Conservation (phyloP, 2,113 vertebrate species). For the Martes martes region DNA sequence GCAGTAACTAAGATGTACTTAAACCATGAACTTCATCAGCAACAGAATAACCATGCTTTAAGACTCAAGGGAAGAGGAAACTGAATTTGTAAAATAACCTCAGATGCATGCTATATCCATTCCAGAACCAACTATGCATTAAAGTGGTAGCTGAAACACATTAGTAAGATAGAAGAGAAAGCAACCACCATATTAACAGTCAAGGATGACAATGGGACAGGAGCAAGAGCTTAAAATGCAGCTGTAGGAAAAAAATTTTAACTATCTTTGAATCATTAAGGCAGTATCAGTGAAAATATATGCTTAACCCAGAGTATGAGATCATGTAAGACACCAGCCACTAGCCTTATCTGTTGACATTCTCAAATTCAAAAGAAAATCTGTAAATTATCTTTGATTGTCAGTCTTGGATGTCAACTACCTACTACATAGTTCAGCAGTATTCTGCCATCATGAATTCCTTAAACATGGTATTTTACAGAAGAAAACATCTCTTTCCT, state of each 20-base stretch:
- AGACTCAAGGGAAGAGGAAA: background rate
- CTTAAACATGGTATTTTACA: background rate
- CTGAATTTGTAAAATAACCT: background rate
- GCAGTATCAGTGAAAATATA: background rate
- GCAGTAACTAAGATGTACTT: background rate
- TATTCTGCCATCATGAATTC: background rate
- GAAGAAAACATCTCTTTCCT: background rate
- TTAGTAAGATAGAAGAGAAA: background rate
- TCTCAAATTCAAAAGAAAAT: conserved; percentile 24
- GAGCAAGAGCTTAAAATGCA: background rate
- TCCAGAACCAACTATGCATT: background rate
- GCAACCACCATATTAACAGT: background rate
- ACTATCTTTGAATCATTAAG: background rate
- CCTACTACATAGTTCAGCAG: background rate
- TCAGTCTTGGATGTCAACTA: background rate
- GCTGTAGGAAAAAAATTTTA: background rate
- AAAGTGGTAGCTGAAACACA: background rate
- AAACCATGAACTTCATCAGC: background rate
- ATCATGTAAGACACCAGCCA: background rate
- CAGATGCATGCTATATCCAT: background rate
- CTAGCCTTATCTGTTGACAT: background rate
- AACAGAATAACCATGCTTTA: background rate
- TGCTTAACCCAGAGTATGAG: background rate
- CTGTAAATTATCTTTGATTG: background rate
- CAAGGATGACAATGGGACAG: background rate